These are phyloP conservation scores for Drosophila hydei DNA, from an alignment of 1,140 invertebrate species.

Conservation along the genomic window DNA sequence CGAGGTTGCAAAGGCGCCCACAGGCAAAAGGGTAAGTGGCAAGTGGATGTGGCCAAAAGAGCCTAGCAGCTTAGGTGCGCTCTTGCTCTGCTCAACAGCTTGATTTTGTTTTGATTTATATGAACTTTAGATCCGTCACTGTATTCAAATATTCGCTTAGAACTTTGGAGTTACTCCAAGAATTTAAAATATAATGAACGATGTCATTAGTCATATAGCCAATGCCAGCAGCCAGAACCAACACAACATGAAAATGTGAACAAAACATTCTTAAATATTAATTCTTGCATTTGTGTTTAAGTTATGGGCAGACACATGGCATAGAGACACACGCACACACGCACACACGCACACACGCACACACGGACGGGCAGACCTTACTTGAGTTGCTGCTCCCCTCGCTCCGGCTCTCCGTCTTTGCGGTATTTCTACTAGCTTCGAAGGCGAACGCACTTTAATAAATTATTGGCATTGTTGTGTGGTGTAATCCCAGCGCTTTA, in stretches of 20 bases:
- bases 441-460: constrained; percentile 69
- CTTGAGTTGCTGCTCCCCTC: not conserved
- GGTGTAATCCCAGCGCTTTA: constrained; percentile 63
- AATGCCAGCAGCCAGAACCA: constrained; percentile 42
- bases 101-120: no score
- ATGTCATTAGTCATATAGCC: constrained; percentile 81
- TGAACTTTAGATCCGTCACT: constrained; percentile 41
- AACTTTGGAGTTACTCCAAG: constrained; percentile 77
- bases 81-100: no score
- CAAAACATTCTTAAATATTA: constrained; percentile 50
- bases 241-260: constrained; percentile 11
- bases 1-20: not conserved
- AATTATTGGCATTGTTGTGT: constrained; percentile 77
- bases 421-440: constrained; percentile 13
- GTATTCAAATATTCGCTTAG: constrained; percentile 26
- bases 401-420: not conserved
- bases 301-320: constrained; percentile 37
- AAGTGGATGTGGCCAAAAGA: no score
- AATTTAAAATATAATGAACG: constrained; percentile 80
- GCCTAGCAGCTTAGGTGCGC: no score
- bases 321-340: constrained; percentile 1
- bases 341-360: constrained; percentile 6
- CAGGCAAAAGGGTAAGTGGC: no score
- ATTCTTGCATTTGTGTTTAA: constrained; percentile 48
- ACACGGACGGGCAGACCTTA: not conserved